Percentiles rank a stretch among this genome's conserved stretches.
Evolutionary conservation across 2,797 vertebrate species (phyloP).

Genomic region (Aulostomus chinensis): DNA sequence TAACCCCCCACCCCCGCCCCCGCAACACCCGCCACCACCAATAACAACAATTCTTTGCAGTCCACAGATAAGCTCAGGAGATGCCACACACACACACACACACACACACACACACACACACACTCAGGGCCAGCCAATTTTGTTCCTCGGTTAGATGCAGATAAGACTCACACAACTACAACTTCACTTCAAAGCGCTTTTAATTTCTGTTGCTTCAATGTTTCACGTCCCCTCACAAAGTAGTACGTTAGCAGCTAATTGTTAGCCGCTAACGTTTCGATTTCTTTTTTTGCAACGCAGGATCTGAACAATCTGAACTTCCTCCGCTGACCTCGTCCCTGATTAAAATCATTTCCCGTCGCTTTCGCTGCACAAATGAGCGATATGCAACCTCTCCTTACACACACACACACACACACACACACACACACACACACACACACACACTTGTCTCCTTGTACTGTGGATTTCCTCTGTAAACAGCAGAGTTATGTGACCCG

Average conservation of each 20-base stretch:
- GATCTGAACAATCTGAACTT: not conserved
- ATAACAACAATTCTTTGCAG: constrained; percentile 61
- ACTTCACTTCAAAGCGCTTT: too few species aligned
- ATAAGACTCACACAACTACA: constrained; percentile 3
- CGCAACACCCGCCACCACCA: too few species aligned
- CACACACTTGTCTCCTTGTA: not conserved
- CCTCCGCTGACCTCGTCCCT: constrained; percentile 40
- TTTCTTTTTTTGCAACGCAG: too few species aligned
- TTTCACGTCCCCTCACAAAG: too few species aligned
- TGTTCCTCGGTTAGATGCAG: constrained; percentile 11
- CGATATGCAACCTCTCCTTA: constrained; percentile 29
- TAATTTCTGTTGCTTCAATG: too few species aligned
- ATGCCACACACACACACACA: constrained; percentile 24
- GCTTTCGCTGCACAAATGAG: too few species aligned
- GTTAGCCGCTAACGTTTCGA: too few species aligned
- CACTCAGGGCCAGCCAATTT: constrained; percentile 6
- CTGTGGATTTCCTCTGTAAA: constrained; percentile 57
- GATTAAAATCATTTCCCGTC: constrained; percentile 43
- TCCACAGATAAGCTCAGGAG: constrained; percentile 63
- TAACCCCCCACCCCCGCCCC: constrained; percentile 30
- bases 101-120: constrained; percentile 20
- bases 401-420: constrained; percentile 16
- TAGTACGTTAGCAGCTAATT: too few species aligned
- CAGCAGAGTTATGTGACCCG: constrained; percentile 50
- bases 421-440: constrained; percentile 6